Conservation (phyloP, 53 echinoderm and acorn worm genomes). For the Astropecten irregularis region DNA sequence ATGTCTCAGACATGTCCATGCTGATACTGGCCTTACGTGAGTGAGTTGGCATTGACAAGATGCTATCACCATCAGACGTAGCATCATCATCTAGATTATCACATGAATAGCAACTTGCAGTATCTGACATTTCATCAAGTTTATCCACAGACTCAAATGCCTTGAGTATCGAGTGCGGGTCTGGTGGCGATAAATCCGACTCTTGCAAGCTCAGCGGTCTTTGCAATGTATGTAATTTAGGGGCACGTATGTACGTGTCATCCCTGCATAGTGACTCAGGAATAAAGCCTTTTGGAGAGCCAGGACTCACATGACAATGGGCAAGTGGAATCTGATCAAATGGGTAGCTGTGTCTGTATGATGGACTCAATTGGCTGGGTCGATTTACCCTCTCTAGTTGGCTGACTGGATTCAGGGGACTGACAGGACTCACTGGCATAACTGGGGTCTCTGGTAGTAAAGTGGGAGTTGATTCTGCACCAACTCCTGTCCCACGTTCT, state of each 20-base stretch:
- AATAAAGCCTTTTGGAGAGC: conserved; percentile 40
- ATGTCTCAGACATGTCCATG: not conserved
- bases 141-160: conserved; percentile 75
- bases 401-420: not conserved
- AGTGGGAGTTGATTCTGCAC: conserved; percentile 71
- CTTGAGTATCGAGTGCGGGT: conserved; percentile 71
- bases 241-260: conserved; percentile 51
- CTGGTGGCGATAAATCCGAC: conserved; percentile 41
- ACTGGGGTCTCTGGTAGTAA: not conserved
- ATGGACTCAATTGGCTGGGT: not conserved
- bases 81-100: conserved; percentile 28
- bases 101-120: conserved; percentile 50
- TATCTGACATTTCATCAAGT: conserved; percentile 92
- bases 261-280: conserved; percentile 57
- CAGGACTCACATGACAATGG: conserved; percentile 30
- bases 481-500: conserved; percentile 79
- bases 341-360: conserved; percentile 28
- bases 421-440: not conserved
- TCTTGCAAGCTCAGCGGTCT: conserved; percentile 55
- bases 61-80: conserved; percentile 20
- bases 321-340: conserved; percentile 17
- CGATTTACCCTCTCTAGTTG: not conserved
- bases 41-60: not conserved
- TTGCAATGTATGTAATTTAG: conserved; percentile 45
- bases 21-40: not conserved